These are phyloP conservation scores for Umimayanthus chanpuru DNA, from an alignment of 92 coral and sea anemone genomes.

Conservation along the genomic window DNA sequence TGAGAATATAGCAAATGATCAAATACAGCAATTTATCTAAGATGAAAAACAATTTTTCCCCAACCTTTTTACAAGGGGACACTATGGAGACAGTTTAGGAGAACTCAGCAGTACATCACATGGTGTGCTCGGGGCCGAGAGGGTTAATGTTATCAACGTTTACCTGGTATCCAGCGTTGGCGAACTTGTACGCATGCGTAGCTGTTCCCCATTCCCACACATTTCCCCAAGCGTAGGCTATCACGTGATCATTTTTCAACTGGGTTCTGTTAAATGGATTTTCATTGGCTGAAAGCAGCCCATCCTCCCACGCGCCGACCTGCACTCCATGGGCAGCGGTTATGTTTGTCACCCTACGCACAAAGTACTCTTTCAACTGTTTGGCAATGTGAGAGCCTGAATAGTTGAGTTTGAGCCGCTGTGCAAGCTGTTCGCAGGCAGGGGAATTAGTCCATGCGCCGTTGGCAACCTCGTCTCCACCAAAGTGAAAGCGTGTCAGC, in stretches of 20 bases:
- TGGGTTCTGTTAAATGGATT: slow-evolving; percentile 40
- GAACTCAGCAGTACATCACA: too few species aligned
- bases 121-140: too few species aligned
- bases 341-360: slow-evolving; percentile 60
- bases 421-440: slow-evolving; percentile 58
- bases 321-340: slow-evolving; percentile 59
- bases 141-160: too few species aligned
- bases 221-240: slow-evolving; percentile 72
- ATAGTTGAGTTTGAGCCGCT: slow-evolving; percentile 19
- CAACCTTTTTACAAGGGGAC: too few species aligned
- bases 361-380: slow-evolving; percentile 67
- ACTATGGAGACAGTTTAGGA: too few species aligned
- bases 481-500: slow-evolving; percentile 74
- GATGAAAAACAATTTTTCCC: too few species aligned
- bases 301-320: slow-evolving; percentile 84
- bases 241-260: slow-evolving; percentile 51
- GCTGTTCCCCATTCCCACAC: slow-evolving; percentile 77
- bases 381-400: slow-evolving; percentile 44
- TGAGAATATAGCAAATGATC: too few species aligned
- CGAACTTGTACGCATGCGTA: slow-evolving; percentile 63
- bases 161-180: slow-evolving; percentile 75
- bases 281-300: slow-evolving; percentile 50
- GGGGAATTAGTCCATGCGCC: slow-evolving; percentile 88
- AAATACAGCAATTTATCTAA: too few species aligned
- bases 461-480: slow-evolving; percentile 88